Percentiles rank a stretch among this genome's conserved stretches.
Evolutionary conservation across 2,113 vertebrate species (phyloP).

Genomic region (Oxyruncus cristatus): DNA sequence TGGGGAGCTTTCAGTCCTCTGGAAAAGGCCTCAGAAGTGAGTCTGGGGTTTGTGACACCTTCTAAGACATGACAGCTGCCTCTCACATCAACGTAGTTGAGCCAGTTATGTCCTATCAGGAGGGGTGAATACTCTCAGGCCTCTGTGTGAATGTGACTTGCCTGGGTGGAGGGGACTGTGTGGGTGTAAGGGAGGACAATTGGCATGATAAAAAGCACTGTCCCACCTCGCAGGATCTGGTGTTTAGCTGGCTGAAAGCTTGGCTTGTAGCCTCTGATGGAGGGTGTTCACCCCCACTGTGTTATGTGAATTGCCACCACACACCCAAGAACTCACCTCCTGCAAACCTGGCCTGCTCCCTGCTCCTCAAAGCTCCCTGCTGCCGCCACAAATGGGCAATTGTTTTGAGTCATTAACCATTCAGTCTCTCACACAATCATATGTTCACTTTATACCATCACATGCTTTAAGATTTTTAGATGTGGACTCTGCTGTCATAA

Average conservation of each 20-base stretch:
- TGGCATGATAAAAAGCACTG: not conserved
- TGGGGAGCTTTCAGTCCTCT: not conserved
- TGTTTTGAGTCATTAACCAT: not conserved
- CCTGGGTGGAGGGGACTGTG: not conserved
- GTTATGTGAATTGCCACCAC: not conserved
- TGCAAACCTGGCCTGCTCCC: not conserved
- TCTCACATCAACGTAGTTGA: not conserved
- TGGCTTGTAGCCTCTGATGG: not conserved
- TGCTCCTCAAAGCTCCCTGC: not conserved
- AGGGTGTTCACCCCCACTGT: not conserved
- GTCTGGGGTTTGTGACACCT: not conserved
- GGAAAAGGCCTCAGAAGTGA: not conserved
- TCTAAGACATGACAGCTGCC: not conserved
- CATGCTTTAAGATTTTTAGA: not conserved
- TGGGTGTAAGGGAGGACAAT: not conserved
- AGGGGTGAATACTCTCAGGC: not conserved
- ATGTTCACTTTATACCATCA: not conserved
- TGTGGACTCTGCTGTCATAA: not conserved
- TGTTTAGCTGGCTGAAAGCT: not conserved
- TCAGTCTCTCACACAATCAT: not conserved
- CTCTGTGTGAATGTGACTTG: not conserved
- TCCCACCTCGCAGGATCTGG: not conserved
- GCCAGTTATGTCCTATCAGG: not conserved
- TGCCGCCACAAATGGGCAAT: not conserved
- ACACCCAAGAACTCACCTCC: not conserved